Percentiles rank a stretch among this genome's conserved stretches.
Evolutionary conservation across 2,888 invertebrate species (phyloP).

Genomic region (Luperina testacea): DNA sequence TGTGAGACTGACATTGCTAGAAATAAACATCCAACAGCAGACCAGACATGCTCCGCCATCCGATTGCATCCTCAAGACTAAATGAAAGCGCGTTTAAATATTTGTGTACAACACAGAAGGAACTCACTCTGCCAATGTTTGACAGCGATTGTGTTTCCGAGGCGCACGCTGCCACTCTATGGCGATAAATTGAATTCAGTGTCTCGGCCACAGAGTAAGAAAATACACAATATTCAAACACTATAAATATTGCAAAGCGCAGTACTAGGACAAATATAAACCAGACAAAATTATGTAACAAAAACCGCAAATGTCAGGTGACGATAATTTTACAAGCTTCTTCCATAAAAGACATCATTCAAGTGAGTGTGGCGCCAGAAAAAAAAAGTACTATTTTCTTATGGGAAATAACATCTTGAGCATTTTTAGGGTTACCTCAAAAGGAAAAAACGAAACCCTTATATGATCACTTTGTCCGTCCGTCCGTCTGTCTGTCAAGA

Average conservation of each 20-base stretch:
- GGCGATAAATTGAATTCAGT: slow-evolving; percentile 50
- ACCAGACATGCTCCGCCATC: slow-evolving; percentile 1
- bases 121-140: slow-evolving; percentile 14
- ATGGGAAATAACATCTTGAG: too few relatives aligned
- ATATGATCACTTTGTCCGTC: too few relatives aligned
- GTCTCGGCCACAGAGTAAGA: neutral
- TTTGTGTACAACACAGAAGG: slow-evolving; percentile 44
- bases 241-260: neutral
- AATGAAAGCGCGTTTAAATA: slow-evolving; percentile 50
- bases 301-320: neutral
- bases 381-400: too few relatives aligned
- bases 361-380: too few relatives aligned
- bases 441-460: too few relatives aligned
- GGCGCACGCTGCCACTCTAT: slow-evolving; percentile 26
- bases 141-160: slow-evolving; percentile 52
- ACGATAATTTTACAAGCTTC: neutral
- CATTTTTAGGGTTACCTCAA: too few relatives aligned
- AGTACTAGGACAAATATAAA: neutral
- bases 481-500: too few relatives aligned
- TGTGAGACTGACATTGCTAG: neutral
- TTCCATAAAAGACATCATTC: too few relatives aligned
- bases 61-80: slow-evolving; percentile 31
- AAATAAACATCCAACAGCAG: slow-evolving; percentile 2
- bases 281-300: neutral
- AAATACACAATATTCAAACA: slow-evolving; percentile 10